Conservation (phyloP, 2,888 invertebrate species). For the Drosophila multiciliata region DNA sequence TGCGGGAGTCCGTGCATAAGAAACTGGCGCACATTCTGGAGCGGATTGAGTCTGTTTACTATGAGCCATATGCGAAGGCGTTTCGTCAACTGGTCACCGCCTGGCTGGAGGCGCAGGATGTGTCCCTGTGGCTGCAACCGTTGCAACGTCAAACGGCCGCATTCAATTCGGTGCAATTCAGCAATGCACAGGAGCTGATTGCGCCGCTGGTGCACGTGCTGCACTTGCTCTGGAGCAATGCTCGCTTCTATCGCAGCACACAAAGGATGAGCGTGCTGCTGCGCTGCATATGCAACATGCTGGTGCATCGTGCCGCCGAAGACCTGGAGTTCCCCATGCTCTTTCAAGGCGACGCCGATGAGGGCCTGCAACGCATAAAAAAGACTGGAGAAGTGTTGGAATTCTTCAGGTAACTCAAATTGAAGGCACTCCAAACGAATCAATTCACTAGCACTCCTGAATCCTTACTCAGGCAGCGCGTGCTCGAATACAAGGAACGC, state of each 20-base stretch:
- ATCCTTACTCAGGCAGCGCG: constrained; percentile 63
- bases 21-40: constrained; percentile 93
- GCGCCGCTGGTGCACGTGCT: constrained; percentile 92
- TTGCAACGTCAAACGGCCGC: constrained; percentile 85
- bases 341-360: constrained; percentile 93
- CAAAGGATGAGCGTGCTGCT: constrained; percentile 90
- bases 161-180: constrained; percentile 90
- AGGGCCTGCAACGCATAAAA: constrained; percentile 88
- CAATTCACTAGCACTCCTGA: not conserved
- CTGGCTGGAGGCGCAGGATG: constrained; percentile 94
- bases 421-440: not conserved
- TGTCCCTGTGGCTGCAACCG: constrained; percentile 92
- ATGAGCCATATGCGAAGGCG: constrained; percentile 90
- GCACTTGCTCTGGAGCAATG: constrained; percentile 95
- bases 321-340: constrained; percentile 92
- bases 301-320: constrained; percentile 91
- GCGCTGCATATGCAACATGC: constrained; percentile 92
- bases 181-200: constrained; percentile 87
- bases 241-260: constrained; percentile 90
- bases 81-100: constrained; percentile 91
- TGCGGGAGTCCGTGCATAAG: constrained; percentile 91
- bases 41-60: constrained; percentile 91
- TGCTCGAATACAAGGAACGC: constrained; percentile 79
- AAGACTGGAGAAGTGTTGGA: constrained; percentile 86
- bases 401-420: constrained; percentile 86